Evolutionary conservation across 2,113 vertebrate genomes (phyloP).

Genomic region (Austrofundulus limnaeus): DNA sequence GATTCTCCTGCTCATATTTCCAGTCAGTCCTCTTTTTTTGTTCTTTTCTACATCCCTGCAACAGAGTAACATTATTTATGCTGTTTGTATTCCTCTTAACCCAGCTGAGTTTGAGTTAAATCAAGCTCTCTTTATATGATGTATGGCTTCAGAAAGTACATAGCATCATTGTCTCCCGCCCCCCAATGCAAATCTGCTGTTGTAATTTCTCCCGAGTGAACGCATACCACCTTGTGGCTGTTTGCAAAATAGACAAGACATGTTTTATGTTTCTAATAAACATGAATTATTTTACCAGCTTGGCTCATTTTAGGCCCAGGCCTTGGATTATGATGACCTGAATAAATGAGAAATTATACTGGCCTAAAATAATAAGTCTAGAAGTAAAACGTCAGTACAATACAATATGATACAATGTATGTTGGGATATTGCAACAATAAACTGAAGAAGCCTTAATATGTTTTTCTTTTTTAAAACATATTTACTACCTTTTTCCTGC

Average conservation of each 20-base stretch:
- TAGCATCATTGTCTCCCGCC: slow-evolving; percentile 1
- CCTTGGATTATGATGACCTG: neutral
- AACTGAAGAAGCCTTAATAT: too few relatives aligned
- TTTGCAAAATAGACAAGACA: slow-evolving; percentile 13
- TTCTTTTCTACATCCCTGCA: slow-evolving; percentile 27
- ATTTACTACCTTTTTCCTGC: too few relatives aligned
- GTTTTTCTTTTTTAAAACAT: too few relatives aligned
- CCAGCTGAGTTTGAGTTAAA: slow-evolving; percentile 55
- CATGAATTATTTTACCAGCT: neutral
- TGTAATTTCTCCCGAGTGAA: slow-evolving; percentile 29
- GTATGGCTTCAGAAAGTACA: slow-evolving; percentile 30
- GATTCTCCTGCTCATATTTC: slow-evolving; percentile 47
- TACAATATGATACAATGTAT: too few relatives aligned
- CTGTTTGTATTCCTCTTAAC: slow-evolving; percentile 52
- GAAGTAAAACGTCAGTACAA: too few relatives aligned
- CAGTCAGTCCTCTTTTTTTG: slow-evolving; percentile 18
- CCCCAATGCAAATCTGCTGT: slow-evolving; percentile 19
- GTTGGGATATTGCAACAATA: too few relatives aligned
- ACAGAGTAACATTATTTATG: slow-evolving; percentile 45
- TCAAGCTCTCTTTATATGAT: slow-evolving; percentile 54
- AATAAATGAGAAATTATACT: neutral
- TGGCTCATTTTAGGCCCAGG: neutral
- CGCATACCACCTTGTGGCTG: slow-evolving; percentile 63
- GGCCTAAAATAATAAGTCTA: neutral
- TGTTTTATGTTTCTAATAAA: neutral